Conservation (phyloP, 2,888 invertebrate genomes). For the Leucoptera coffeella region DNA sequence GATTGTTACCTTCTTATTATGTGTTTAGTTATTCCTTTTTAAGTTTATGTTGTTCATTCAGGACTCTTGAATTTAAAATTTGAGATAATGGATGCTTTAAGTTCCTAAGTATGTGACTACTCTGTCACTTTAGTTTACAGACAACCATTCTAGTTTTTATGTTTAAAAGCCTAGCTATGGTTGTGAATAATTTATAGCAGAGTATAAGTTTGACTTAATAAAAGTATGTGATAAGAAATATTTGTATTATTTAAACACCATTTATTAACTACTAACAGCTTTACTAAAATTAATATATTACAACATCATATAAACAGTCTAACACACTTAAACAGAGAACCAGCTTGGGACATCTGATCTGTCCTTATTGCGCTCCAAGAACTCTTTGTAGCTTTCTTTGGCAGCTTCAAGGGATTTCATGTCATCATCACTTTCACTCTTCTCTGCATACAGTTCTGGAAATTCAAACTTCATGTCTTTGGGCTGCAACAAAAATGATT, state of each 20-base stretch:
- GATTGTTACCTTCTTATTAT: neutral
- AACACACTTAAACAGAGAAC: conserved; percentile 70
- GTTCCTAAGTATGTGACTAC: neutral
- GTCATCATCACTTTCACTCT: conserved; percentile 51
- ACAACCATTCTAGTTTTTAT: conserved; percentile 3
- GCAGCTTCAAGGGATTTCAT: conserved; percentile 57
- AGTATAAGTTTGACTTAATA: no score
- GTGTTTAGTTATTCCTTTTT: neutral
- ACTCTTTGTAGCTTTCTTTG: conserved; percentile 54
- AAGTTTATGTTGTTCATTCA: neutral
- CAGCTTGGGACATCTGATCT: conserved; percentile 71
- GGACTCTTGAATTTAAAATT: conserved; percentile 3
- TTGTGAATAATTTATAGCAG: no score
- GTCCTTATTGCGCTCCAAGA: conserved; percentile 58
- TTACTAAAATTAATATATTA: no score
- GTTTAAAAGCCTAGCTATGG: conserved; percentile 5
- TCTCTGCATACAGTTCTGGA: conserved; percentile 63
- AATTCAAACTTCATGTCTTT: conserved; percentile 66
- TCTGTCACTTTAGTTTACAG: conserved; percentile 1
- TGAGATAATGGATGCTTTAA: neutral
- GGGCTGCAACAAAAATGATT: conserved; percentile 49
- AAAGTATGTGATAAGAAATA: no score
- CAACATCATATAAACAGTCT: no score
- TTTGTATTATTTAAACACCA: conserved; percentile 1
- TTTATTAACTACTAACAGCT: conserved; percentile 3